Percentiles rank a stretch among this genome's conserved stretches.
phyloP scores from a whole-genome alignment of 2,888 invertebrate species.

The Nomada fucata region DNA sequence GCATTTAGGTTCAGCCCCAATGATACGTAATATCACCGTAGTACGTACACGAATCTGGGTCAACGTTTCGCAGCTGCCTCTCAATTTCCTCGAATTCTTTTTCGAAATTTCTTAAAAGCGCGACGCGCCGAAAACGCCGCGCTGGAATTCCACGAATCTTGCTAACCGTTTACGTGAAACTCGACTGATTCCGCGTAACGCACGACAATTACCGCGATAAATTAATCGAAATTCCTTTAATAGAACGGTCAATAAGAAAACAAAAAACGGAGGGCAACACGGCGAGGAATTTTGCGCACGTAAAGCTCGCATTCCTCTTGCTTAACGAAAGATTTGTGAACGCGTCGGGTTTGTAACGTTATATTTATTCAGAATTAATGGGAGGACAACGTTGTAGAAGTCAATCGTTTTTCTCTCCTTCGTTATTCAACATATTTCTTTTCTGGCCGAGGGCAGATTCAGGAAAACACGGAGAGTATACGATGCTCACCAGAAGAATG shows the following conservation, averaged over 20 bases:
- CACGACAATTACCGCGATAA: conserved; percentile 25
- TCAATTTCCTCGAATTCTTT: conserved; percentile 23
- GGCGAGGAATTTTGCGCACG: conserved; percentile 46
- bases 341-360: conserved; percentile 8
- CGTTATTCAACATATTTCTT: neutral
- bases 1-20: neutral
- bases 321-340: conserved; percentile 39
- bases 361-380: conserved; percentile 28
- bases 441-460: neutral
- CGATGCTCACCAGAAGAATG: neutral
- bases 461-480: neutral
- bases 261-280: neutral
- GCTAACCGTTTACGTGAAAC: conserved; percentile 24
- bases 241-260: conserved; percentile 30
- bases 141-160: conserved; percentile 29
- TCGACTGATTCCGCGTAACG: conserved; percentile 21
- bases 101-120: conserved; percentile 13
- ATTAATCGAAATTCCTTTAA: conserved; percentile 55
- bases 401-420: conserved; percentile 7
- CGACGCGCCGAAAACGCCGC: neutral
- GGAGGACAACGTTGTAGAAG: neutral
- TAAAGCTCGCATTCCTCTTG: conserved; percentile 36
- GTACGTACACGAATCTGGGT: conserved; percentile 21
- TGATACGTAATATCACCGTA: conserved; percentile 12
- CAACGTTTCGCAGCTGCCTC: conserved; percentile 25